These are phyloP conservation scores for Andrena haemorrhoa DNA, from an alignment of 2,888 invertebrate species.

Conservation along the genomic window DNA sequence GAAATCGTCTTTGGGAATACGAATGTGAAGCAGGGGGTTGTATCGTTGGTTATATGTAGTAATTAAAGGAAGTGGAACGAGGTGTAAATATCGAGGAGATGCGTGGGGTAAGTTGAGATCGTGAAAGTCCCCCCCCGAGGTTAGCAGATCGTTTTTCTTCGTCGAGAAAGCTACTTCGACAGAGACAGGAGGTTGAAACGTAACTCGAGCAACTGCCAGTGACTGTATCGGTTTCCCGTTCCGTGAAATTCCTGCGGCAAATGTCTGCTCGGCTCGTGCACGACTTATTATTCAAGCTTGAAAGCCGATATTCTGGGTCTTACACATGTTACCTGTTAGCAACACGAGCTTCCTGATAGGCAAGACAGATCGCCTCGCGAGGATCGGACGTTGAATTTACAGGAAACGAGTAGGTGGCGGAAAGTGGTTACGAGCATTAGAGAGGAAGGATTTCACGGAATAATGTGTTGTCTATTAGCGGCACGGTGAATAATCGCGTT, in stretches of 20 bases:
- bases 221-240: conserved; percentile 54
- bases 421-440: conserved; percentile 44
- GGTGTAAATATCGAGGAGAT: too few species aligned
- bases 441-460: conserved; percentile 63
- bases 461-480: conserved; percentile 54
- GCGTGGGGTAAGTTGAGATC: too few species aligned
- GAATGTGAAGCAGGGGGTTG: not conserved
- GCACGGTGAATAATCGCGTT: conserved; percentile 65
- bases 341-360: conserved; percentile 69
- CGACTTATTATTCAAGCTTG: conserved; percentile 67
- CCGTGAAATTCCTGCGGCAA: conserved; percentile 45
- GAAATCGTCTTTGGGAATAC: not conserved
- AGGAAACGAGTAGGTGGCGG: conserved; percentile 70
- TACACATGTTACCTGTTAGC: conserved; percentile 71
- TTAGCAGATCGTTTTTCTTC: not conserved
- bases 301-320: conserved; percentile 68
- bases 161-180: conserved; percentile 2
- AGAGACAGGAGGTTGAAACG: conserved; percentile 8
- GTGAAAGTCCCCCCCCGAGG: too few species aligned
- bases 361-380: conserved; percentile 65
- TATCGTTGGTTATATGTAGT: not conserved
- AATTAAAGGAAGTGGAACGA: too few species aligned
- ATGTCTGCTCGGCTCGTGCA: conserved; percentile 53
- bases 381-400: conserved; percentile 66
- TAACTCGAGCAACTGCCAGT: conserved; percentile 13